Base-by-base conservation (phyloP, 2,797 vertebrate species). In the Hipposideros larvatus region DNA sequence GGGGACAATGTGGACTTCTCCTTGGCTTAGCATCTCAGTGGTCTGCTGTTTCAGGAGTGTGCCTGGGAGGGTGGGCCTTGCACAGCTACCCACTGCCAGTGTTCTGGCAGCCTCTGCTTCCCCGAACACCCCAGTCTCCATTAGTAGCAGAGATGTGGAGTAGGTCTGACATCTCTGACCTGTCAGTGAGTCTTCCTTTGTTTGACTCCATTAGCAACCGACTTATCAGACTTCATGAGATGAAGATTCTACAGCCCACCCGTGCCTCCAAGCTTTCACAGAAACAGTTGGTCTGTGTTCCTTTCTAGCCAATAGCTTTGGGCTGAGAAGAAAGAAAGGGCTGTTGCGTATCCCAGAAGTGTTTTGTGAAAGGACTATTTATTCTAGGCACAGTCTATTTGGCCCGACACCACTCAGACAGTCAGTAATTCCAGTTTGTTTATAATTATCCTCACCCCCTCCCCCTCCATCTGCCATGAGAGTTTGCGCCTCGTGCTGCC, bases 381-480 rank as follows among this genome's bases (percentile, higher is more conserved):
- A 92, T 97, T 90, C 84, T 53, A 93, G 89, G 68, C 78, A 28
- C 22, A 74, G 91, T 34, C 82, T 97, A 93, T 95, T 97, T 96
- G 97, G 91, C 53, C 87, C 2, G 0, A 75, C 95, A 26, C 41
- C 88, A 97, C 87, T 87, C 77, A 55, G 73, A 90, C 90, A 95
- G 95, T 96, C 93, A 98, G 90, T 96, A 96, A 97, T 96, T 97
- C 87, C 92, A 68, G 93, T 96, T 97, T 28, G 55, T 96, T 87
- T 66, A 65, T 89, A 93, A 96, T 96, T 90, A 77, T 66, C 94
- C 78, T 93, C 37, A 11, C 53, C 95, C 18, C 84, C 73, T 97
- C 96, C 91, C 98, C 97, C 91, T 97, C 98, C 86, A 89, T 98
- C 97, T 97, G 97, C 92, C 94, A 74, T 83, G 66, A 26, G 96